Evolutionary conservation across 2,797 vertebrate genomes (phyloP), one percentile per base, ranked within the genome.

Genomic region (Gallinago solitaria): DNA sequence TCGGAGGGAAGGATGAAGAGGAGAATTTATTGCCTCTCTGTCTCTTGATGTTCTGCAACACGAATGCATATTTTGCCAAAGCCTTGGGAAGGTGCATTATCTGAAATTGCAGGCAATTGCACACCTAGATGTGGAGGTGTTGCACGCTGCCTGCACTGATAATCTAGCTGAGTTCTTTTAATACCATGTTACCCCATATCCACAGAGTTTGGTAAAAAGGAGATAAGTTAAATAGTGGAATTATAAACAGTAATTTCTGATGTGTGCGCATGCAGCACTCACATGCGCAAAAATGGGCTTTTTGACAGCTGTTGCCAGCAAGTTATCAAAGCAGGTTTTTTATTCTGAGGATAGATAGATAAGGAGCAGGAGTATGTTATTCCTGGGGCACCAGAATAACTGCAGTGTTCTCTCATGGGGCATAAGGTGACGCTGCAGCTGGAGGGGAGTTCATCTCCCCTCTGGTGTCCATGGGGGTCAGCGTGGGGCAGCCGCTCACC

Each of bases 401-500:
- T 45, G 43, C 43, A 23, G 41, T 15, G 56, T 60, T 82, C 54
- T 71, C 12, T 75, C 63, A 41, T 53, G 53, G 53, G 37, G 23
- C 35, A 35, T 18, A 9, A 51, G 61, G 27, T 53, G 69, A 32
- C 23, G 1, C 41, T 48, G 57, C 64, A 69, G 45, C 57, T 45
- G 15, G 24, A 51, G 9, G 6, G 14, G 39, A 57, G 30, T 21
- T 10, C 6, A 1, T 32, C 47, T 82, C 27, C 68, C 35, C 32
- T 61, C 16, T 21, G 2, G 59, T 73, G 70, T 35, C 33, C 14
- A 0, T 11, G 35, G 59, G 59, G 73, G 88, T 43, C 67, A 23
- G 16, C 0, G 0, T 39, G 28, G 41, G 25, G 19, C 41, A 57
- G 35, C 17, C 19, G 4, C 73, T 86, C 43, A 6, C 12, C 19